Percentiles rank a stretch among this genome's conserved stretches.
Conservation (phyloP, 53 echinoderm and acorn worm genomes). For the Patiria pectinifera region DNA sequence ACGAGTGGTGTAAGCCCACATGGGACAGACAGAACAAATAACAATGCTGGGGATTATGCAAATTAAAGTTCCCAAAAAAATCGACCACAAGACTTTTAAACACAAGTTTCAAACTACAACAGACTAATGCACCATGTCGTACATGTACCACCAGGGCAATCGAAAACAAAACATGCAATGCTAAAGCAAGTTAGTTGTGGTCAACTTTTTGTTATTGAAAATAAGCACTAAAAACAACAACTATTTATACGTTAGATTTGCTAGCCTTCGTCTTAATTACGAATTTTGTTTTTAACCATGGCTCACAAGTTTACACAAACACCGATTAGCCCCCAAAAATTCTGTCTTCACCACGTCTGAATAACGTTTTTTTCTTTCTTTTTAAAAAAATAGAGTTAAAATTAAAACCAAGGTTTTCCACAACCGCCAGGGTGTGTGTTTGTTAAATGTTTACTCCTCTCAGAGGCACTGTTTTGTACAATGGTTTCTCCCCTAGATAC, state of each 20-base stretch:
- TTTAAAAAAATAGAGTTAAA: constrained; percentile 53
- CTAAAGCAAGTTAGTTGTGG: not conserved
- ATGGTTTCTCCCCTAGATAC: constrained; percentile 6
- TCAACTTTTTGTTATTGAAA: not conserved
- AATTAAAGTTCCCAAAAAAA: not conserved
- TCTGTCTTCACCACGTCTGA: not conserved
- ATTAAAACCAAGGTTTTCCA: constrained; percentile 57
- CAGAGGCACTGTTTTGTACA: constrained; percentile 33
- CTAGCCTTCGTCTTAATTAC: no score
- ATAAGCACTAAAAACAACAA: not conserved
- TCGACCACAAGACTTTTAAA: not conserved
- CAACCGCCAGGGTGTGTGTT: constrained; percentile 58
- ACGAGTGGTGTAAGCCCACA: not conserved
- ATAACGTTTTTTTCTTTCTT: constrained; percentile 37
- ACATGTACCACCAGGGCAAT: constrained; percentile 44
- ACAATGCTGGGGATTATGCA: not conserved
- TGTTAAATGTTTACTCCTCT: constrained; percentile 46
- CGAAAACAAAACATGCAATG: not conserved
- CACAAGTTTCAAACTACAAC: not conserved
- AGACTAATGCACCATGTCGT: not conserved
- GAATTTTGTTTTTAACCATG: not conserved
- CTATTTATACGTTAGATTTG: not conserved
- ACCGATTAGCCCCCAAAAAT: not conserved
- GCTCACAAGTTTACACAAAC: not conserved
- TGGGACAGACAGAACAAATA: not conserved